phyloP scores from a whole-genome alignment of 2,888 invertebrate species.

The Cephus pygmeus region DNA sequence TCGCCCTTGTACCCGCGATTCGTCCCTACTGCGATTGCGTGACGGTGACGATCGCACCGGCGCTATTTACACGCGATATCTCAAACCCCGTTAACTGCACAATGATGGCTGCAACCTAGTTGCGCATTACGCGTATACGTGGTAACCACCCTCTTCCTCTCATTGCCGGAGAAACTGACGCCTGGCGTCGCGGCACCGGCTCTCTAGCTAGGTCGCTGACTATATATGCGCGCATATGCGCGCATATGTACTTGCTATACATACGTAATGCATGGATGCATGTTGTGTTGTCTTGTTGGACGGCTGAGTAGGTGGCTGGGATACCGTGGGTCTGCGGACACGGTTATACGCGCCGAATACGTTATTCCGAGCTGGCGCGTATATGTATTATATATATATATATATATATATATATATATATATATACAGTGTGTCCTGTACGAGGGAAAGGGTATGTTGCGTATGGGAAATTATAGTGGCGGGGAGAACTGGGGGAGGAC shows the following conservation, averaged over 20 bases:
- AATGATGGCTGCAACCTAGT: conserved; percentile 28
- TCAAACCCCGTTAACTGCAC: conserved; percentile 32
- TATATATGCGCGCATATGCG: background rate
- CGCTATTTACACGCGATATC: conserved; percentile 44
- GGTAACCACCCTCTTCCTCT: background rate
- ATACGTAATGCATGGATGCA: background rate
- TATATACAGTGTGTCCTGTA: background rate
- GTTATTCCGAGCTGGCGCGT: background rate
- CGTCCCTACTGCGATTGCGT: conserved; percentile 39
- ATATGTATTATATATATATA: background rate
- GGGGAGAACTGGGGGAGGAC: background rate
- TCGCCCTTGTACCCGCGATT: conserved; percentile 26
- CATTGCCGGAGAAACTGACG: background rate
- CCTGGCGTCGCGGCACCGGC: background rate
- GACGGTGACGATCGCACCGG: conserved; percentile 45
- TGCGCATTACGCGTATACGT: conserved; percentile 24
- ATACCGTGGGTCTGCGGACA: background rate
- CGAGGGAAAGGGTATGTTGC: background rate
- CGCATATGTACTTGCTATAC: no score
- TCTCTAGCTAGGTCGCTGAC: background rate
- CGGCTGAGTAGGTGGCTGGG: background rate
- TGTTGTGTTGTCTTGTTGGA: background rate
- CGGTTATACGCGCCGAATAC: background rate
- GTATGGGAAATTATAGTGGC: background rate
- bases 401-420: background rate